These are phyloP conservation scores for Lipotes vexillifer DNA, from an alignment of 2,113 vertebrate genomes.

Conservation along the genomic window DNA sequence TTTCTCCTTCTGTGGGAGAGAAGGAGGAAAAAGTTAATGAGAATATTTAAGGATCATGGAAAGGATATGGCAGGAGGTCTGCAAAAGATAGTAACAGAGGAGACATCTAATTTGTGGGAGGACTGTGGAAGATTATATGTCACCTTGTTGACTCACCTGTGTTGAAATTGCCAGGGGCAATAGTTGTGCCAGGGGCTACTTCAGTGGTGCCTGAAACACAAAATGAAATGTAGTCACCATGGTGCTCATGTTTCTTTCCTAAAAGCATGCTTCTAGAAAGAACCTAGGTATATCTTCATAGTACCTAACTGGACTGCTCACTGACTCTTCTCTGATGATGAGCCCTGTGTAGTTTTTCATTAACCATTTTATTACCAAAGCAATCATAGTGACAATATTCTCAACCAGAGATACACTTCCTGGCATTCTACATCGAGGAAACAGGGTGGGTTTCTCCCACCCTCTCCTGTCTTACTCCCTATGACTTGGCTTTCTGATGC, in stretches of 20 bases:
- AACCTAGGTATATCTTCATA: not conserved
- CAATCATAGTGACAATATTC: not conserved
- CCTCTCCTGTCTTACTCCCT: not conserved
- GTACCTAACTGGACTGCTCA: too few species aligned
- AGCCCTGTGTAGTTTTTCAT: not conserved
- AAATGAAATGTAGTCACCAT: not conserved
- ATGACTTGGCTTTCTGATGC: not conserved
- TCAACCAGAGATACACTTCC: not conserved
- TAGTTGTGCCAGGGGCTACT: not conserved
- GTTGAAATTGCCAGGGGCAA: not conserved
- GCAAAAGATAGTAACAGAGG: not conserved
- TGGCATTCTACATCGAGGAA: not conserved
- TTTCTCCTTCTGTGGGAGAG: not conserved
- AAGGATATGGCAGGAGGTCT: not conserved
- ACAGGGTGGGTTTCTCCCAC: not conserved
- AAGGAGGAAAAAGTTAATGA: not conserved
- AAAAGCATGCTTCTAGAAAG: not conserved
- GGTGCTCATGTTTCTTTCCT: not conserved
- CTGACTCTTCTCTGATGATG: not conserved
- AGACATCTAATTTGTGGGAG: not conserved
- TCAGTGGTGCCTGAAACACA: not conserved
- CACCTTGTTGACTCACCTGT: not conserved
- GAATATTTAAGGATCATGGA: not conserved
- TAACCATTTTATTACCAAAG: not conserved
- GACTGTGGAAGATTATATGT: not conserved